Conservation (phyloP, 2,113 vertebrate genomes). For the Promerops cafer region DNA sequence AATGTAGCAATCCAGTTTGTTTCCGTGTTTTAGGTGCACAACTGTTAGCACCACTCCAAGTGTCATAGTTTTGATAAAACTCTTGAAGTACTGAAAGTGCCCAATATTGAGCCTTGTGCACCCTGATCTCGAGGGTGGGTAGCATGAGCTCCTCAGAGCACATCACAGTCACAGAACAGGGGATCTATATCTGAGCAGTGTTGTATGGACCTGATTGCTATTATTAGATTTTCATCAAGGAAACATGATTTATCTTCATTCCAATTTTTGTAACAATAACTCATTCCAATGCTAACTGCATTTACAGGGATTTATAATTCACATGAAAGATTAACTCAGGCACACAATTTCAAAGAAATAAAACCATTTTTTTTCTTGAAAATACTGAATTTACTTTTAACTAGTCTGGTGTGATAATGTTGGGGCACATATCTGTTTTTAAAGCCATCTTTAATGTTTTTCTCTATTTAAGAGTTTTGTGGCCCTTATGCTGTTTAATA, state of each 20-base stretch:
- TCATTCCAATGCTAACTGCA: not conserved
- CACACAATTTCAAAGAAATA: not conserved
- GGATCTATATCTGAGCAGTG: not conserved
- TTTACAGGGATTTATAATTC: not conserved
- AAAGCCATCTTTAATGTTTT: not conserved
- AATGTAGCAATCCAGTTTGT: not conserved
- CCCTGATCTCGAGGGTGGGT: accelerated
- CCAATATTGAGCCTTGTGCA: not conserved
- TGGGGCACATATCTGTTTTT: not conserved
- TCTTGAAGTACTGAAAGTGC: not conserved
- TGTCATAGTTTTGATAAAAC: not conserved
- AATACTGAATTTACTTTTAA: not conserved
- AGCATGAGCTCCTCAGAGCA: not conserved
- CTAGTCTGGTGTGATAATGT: not conserved
- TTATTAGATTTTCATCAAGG: not conserved
- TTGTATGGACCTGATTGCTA: not conserved
- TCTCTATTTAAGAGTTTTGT: not conserved
- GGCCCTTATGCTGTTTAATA: not conserved
- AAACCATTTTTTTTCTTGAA: not conserved
- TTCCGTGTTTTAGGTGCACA: not conserved
- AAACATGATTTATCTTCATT: slow-evolving; percentile 23
- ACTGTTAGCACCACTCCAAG: not conserved
- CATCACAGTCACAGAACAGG: not conserved
- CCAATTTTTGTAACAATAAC: not conserved
- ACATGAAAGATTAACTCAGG: slow-evolving; percentile 4